Conservation (phyloP, 2,113 vertebrate genomes). For the Proteles cristata region DNA sequence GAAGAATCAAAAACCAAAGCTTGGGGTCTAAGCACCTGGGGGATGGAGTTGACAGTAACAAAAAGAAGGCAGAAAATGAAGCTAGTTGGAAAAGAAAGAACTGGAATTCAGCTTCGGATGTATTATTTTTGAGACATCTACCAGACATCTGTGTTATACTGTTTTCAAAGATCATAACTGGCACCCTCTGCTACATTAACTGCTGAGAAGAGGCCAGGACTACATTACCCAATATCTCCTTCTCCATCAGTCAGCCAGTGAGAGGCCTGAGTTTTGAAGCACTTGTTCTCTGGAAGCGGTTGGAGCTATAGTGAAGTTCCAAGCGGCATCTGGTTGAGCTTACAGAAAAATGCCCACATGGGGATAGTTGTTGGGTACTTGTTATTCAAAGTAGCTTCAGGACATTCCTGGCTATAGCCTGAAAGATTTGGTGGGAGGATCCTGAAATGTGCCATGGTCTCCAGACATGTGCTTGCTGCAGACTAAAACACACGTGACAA, state of each 20-base stretch:
- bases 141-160: not conserved
- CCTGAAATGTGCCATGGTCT: not conserved
- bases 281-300: not conserved
- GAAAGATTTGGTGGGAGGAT: not conserved
- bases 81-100: not conserved
- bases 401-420: not conserved
- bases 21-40: not conserved
- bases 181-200: not conserved
- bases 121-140: not conserved
- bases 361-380: not conserved
- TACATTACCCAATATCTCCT: not conserved
- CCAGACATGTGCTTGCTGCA: not conserved
- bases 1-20: not conserved
- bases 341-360: not conserved
- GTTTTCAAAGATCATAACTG: not conserved
- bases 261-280: not conserved
- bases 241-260: not conserved
- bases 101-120: not conserved
- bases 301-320: not conserved
- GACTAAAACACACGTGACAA: not conserved
- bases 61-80: not conserved
- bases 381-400: not conserved
- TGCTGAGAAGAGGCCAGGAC: not conserved
- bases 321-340: not conserved
- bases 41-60: not conserved